These are phyloP conservation scores for Aporophyla nigra DNA, from an alignment of 2,888 invertebrate genomes.

Conservation along the genomic window DNA sequence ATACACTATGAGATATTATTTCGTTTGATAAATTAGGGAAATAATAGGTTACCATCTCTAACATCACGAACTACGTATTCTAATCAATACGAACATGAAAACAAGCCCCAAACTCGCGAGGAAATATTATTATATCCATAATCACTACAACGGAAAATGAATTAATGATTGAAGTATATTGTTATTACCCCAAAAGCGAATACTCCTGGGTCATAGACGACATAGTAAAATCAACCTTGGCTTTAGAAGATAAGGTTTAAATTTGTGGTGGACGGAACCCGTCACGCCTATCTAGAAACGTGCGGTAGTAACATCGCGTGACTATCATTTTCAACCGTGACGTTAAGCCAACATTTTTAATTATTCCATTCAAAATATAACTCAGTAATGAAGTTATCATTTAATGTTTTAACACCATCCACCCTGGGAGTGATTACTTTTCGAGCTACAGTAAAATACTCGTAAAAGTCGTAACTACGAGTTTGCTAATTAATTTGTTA, in stretches of 20 bases:
- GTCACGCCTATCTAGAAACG: constrained; percentile 35
- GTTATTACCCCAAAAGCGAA: constrained; percentile 36
- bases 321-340: constrained; percentile 53
- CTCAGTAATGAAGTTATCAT: constrained; percentile 66
- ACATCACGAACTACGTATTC: constrained; percentile 2
- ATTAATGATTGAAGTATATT: constrained; percentile 45
- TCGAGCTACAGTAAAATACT: constrained; percentile 62
- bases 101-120: constrained; percentile 19
- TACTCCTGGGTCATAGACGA: not conserved
- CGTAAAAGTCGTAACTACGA: constrained; percentile 59
- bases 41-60: not conserved
- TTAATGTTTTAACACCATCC: constrained; percentile 62
- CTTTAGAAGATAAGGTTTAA: not conserved
- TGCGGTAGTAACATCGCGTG: constrained; percentile 52
- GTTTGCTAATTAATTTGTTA: constrained; percentile 64
- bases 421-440: constrained; percentile 62
- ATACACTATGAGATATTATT: not conserved
- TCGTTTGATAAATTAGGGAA: not conserved
- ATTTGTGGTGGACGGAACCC: not conserved
- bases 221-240: not conserved
- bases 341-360: constrained; percentile 60
- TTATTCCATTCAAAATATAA: constrained; percentile 66
- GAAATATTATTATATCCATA: constrained; percentile 27
- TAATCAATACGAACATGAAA: constrained; percentile 6
- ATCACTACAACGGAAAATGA: constrained; percentile 48